Percentiles rank a stretch among this genome's conserved stretches.
Evolutionary conservation across 2,113 vertebrate species (phyloP).

Genomic region (Anolis sagrei): DNA sequence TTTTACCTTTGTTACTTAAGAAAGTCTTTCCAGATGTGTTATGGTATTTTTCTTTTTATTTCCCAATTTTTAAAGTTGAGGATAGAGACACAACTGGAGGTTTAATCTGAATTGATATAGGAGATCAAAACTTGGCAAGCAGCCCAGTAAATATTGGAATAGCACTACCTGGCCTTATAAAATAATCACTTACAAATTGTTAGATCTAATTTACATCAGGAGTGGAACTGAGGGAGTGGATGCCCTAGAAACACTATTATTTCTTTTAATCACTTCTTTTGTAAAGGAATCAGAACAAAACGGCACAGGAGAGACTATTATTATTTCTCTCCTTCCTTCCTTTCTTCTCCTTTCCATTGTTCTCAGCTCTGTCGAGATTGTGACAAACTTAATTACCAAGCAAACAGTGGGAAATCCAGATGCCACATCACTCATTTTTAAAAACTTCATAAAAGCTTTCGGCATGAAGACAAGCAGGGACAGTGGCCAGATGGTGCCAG

Average conservation of each 20-base stretch:
- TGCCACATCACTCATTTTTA: constrained; percentile 38
- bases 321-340: constrained; percentile 49
- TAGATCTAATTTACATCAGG: constrained; percentile 56
- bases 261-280: constrained; percentile 63
- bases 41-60: background rate
- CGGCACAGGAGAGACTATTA: constrained; percentile 45
- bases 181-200: constrained; percentile 45
- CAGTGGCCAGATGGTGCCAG: constrained; percentile 53
- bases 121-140: background rate
- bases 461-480: constrained; percentile 41
- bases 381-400: constrained; percentile 70
- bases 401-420: constrained; percentile 63
- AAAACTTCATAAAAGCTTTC: constrained; percentile 52
- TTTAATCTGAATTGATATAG: constrained; percentile 24
- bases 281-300: constrained; percentile 58
- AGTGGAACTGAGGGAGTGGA: constrained; percentile 47
- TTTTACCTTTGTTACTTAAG: background rate
- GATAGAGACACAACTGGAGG: constrained; percentile 5
- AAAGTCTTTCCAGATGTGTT: constrained; percentile 1
- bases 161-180: constrained; percentile 51
- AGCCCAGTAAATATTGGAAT: constrained; percentile 57
- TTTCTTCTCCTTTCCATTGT: constrained; percentile 54
- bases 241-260: constrained; percentile 55
- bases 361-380: constrained; percentile 61
- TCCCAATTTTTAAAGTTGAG: constrained; percentile 5